Evolutionary conservation across 2,797 vertebrate genomes (phyloP).

Genomic region (Acridotheres tristis): DNA sequence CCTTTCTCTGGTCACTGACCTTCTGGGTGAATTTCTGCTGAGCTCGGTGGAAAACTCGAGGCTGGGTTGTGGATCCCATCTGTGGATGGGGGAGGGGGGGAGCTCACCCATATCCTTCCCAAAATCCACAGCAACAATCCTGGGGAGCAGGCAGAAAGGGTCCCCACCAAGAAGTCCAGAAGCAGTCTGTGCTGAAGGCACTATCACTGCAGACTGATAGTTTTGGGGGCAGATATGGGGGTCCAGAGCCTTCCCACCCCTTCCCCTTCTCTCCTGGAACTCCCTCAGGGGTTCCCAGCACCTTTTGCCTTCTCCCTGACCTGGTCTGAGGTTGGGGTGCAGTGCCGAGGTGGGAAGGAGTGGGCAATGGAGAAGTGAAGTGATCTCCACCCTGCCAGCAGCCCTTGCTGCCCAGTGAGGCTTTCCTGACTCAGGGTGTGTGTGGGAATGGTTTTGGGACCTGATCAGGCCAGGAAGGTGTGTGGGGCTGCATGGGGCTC

Average conservation of each 20-base stretch:
- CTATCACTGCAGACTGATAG: neutral
- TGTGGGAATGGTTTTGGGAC: rapidly evolving
- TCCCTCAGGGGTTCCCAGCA: rapidly evolving
- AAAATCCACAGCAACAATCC: constrained; percentile 71
- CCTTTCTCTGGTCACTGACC: constrained; percentile 77
- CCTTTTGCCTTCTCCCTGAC: rapidly evolving
- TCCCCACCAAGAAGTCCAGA: neutral
- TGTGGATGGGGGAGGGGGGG: constrained; percentile 55
- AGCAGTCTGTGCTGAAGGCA: neutral
- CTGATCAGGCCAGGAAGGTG: rapidly evolving
- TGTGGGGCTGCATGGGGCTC: rapidly evolving
- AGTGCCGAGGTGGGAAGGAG: neutral
- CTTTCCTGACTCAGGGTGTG: neutral
- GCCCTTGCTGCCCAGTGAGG: neutral
- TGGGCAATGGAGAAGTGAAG: too few species aligned
- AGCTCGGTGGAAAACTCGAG: constrained; percentile 75
- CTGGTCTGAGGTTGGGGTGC: neutral
- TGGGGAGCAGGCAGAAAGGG: neutral
- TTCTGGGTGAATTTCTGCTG: constrained; percentile 76
- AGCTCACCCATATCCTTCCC: constrained; percentile 60
- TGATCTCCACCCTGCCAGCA: neutral
- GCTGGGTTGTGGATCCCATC: constrained; percentile 69
- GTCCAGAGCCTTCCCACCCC: neutral
- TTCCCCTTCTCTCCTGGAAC: neutral
- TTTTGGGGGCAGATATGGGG: neutral